Conservation (phyloP, 2,113 vertebrate genomes). For the Xenopus tropicalis region UCB_Xtro_10.0 CM004449.2:100085001-100085500, state of each 20-base stretch:
- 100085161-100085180: not conserved
- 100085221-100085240: constrained; percentile 13
- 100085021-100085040: not conserved
- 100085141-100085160: constrained; percentile 17
- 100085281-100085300: constrained; percentile 5
- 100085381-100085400: too few species aligned
- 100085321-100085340: not conserved
- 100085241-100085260: constrained; percentile 17
- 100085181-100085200: constrained; percentile 18
- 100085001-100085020: constrained; percentile 13
- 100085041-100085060: constrained; percentile 6
- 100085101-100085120: constrained; percentile 7
- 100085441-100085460: too few species aligned
- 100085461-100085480: too few species aligned
- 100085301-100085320: not conserved
- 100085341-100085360: too few species aligned
- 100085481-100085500: too few species aligned
- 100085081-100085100: constrained; percentile 18
- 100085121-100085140: constrained; percentile 2
- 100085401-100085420: too few species aligned
- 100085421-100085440: too few species aligned
- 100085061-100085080: constrained; percentile 20
- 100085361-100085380: too few species aligned
- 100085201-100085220: not conserved
- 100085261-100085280: constrained; percentile 2